A percentile compares a stretch with the other conserved stretches of the same genome.
These are phyloP conservation scores for Pangasius djambal DNA, from an alignment of 2,797 vertebrate genomes.

Conservation along the genomic window DNA sequence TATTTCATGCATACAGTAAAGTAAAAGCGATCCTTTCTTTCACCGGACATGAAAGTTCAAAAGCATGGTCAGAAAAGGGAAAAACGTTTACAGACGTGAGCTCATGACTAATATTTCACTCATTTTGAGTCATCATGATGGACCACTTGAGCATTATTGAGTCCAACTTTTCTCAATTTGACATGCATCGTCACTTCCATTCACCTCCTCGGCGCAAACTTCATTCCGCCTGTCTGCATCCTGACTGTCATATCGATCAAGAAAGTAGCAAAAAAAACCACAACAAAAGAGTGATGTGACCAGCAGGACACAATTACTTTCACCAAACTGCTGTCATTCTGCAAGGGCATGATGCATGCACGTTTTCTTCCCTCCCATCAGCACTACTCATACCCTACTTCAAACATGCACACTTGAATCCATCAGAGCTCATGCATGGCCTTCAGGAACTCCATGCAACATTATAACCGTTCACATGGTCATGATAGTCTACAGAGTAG, in stretches of 20 bases:
- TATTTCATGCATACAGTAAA: not conserved
- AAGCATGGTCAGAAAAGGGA: not conserved
- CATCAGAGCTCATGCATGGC: not conserved
- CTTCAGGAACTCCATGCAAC: not conserved
- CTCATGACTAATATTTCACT: not conserved
- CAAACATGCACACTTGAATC: not conserved
- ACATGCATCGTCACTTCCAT: not conserved
- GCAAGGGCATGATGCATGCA: slow-evolving; percentile 52
- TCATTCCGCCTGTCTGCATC: not conserved
- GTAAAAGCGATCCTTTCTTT: not conserved
- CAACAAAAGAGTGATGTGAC: slow-evolving; percentile 14
- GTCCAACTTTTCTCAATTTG: not conserved
- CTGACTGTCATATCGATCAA: not conserved
- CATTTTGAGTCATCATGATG: not conserved
- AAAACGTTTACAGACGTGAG: not conserved
- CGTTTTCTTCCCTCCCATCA: not conserved
- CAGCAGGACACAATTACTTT: slow-evolving; percentile 41
- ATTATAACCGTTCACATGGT: not conserved
- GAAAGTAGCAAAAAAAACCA: not conserved
- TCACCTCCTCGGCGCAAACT: not conserved
- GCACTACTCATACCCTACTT: not conserved
- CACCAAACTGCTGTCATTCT: slow-evolving; percentile 56
- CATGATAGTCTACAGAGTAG: slow-evolving; percentile 59
- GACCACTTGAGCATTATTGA: not conserved
- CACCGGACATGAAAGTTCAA: not conserved